Conservation (phyloP, 1,140 invertebrate genomes). For the Drosophila mojavensis region DNA sequence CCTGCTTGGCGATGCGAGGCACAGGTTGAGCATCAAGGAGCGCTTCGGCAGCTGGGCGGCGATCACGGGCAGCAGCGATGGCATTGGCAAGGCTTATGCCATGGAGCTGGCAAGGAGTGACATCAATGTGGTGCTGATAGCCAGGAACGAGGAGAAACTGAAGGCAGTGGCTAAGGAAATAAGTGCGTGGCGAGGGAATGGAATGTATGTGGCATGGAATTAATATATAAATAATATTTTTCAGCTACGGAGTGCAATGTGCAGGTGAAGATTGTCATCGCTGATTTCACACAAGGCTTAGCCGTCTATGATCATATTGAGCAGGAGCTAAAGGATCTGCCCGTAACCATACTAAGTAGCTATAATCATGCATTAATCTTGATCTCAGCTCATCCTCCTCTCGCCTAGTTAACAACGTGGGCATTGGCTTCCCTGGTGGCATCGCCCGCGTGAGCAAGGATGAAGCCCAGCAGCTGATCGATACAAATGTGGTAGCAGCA, state of each 20-base stretch:
- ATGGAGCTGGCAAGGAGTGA: conserved; percentile 91
- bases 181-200: conserved; percentile 83
- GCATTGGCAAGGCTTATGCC: conserved; percentile 95
- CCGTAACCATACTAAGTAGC: conserved; percentile 92
- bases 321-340: conserved; percentile 87
- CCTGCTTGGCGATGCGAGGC: neutral
- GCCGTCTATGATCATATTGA: conserved; percentile 89
- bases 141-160: conserved; percentile 90
- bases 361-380: neutral
- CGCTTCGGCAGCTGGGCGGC: conserved; percentile 83
- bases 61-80: conserved; percentile 97
- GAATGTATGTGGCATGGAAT: neutral
- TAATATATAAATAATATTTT: too few relatives aligned
- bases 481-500: conserved; percentile 93
- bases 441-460: conserved; percentile 89
- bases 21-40: conserved; percentile 42
- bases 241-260: conserved; percentile 85
- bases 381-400: neutral
- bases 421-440: conserved; percentile 90
- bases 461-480: conserved; percentile 92
- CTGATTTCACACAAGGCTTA: conserved; percentile 91
- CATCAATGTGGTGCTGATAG: conserved; percentile 93
- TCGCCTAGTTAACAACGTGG: conserved; percentile 94
- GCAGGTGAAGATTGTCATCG: conserved; percentile 89
- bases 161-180: conserved; percentile 90